phyloP scores from a whole-genome alignment of 2,888 invertebrate species.

The Harmothoe impar region DNA sequence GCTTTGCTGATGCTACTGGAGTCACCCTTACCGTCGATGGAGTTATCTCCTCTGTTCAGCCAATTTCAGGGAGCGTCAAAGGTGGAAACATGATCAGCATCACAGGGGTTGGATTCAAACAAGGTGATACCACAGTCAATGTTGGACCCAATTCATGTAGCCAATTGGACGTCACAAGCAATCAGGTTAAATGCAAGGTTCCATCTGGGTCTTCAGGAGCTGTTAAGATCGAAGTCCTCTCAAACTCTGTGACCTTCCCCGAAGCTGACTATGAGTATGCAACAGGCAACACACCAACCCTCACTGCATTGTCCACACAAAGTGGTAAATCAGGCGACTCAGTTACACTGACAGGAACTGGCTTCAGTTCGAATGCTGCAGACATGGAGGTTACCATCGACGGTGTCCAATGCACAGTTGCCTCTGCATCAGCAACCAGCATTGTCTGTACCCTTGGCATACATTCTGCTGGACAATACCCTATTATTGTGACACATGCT shows the following conservation, averaged over 20 bases:
- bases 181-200: conserved; percentile 37
- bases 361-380: conserved; percentile 72
- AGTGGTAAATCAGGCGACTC: conserved; percentile 67
- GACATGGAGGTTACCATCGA: conserved; percentile 68
- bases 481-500: background rate
- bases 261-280: conserved; percentile 64
- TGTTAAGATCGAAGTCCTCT: conserved; percentile 27
- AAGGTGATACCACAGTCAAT: background rate
- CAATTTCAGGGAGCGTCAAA: conserved; percentile 6
- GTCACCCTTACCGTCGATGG: conserved; percentile 13
- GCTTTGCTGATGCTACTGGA: background rate
- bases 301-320: conserved; percentile 74
- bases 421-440: background rate
- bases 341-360: conserved; percentile 72
- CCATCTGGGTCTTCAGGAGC: conserved; percentile 35
- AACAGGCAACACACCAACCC: conserved; percentile 72
- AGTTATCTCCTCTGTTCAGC: background rate
- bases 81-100: conserved; percentile 25
- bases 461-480: conserved; percentile 60
- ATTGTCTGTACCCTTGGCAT: conserved; percentile 47
- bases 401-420: conserved; percentile 5
- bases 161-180: background rate
- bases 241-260: conserved; percentile 49
- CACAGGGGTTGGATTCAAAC: conserved; percentile 30
- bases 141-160: background rate